Conservation (phyloP, 2,888 invertebrate species). For the Morpho achilles region DNA sequence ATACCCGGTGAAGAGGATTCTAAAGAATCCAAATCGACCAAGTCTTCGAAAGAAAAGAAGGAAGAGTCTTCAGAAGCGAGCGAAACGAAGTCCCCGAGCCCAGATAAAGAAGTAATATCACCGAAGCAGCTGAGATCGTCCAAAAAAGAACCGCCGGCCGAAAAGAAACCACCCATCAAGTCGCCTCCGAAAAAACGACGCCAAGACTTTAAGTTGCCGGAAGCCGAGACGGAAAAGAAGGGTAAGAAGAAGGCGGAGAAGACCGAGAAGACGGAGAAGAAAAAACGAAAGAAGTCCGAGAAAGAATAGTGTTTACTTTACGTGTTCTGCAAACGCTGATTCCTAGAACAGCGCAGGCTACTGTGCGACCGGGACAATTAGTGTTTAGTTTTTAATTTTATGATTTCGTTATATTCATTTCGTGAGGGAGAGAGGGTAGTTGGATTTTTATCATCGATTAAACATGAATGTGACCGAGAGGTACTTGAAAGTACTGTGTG, state of each 20-base stretch:
- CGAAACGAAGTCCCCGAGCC: constrained; percentile 33
- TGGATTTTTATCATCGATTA: background rate
- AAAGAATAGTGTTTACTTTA: constrained; percentile 71
- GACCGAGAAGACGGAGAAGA: constrained; percentile 41
- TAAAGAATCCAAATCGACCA: constrained; percentile 31
- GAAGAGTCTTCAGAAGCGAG: constrained; percentile 31
- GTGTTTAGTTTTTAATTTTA: constrained; percentile 1
- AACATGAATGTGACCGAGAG: too few species aligned
- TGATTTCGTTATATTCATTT: constrained; percentile 2
- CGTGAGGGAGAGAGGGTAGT: background rate
- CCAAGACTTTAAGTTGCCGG: constrained; percentile 44
- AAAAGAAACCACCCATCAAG: constrained; percentile 50
- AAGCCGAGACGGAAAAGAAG: constrained; percentile 44
- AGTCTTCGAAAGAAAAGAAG: constrained; percentile 29
- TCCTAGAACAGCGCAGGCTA: constrained; percentile 25
- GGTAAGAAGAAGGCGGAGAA: constrained; percentile 40
- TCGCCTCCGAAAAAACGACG: constrained; percentile 59
- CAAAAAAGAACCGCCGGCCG: constrained; percentile 48
- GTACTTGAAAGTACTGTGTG: too few species aligned
- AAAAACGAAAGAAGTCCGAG: constrained; percentile 58
- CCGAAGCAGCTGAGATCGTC: constrained; percentile 61
- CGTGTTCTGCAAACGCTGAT: constrained; percentile 53
- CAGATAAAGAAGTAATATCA: constrained; percentile 45
- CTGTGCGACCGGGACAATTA: constrained; percentile 29
- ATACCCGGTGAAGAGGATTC: constrained; percentile 54